Evolutionary conservation across 2,113 vertebrate species (phyloP).

Genomic region (Dromaius novaehollandiae): DNA sequence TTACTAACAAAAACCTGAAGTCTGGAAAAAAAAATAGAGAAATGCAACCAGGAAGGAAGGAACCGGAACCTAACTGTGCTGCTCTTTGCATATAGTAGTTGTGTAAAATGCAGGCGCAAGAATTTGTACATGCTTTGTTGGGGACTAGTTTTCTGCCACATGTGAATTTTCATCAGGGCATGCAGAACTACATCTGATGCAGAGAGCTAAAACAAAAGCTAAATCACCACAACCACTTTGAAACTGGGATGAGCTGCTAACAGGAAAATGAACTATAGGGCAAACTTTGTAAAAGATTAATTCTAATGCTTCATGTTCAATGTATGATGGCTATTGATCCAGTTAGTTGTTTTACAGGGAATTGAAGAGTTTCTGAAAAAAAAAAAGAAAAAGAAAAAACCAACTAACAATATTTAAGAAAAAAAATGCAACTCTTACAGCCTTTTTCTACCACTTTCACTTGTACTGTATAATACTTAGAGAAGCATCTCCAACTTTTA

Average conservation of each 20-base stretch:
- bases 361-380: neutral
- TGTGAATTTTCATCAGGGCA: neutral
- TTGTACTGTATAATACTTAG: neutral
- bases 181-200: neutral
- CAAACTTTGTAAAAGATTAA: neutral
- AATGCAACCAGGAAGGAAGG: neutral
- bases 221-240: neutral
- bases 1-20: neutral
- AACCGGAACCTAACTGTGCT: neutral
- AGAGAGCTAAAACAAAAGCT: neutral
- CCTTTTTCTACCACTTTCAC: neutral
- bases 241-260: neutral
- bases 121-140: neutral
- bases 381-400: neutral
- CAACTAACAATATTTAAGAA: neutral
- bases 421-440: neutral
- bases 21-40: neutral
- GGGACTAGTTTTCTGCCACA: neutral
- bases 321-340: neutral
- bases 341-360: neutral
- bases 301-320: neutral
- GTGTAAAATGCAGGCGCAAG: neutral
- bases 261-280: neutral
- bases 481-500: neutral
- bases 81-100: neutral